Conservation (phyloP, 2,797 vertebrate genomes). For the Platyrinchus mystaceus region DNA sequence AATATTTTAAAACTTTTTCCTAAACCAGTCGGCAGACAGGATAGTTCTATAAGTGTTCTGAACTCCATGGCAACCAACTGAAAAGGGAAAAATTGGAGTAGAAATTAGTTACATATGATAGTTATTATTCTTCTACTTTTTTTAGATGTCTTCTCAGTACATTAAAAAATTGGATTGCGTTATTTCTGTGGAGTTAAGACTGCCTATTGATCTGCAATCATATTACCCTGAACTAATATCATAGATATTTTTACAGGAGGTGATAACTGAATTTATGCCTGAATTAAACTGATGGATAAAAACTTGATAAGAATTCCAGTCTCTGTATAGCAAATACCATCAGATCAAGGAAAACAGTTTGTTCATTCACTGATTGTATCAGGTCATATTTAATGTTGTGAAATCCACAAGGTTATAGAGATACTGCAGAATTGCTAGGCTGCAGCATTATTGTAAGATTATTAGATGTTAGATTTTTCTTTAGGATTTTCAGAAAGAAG, state of each 20-base stretch:
- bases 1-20: not conserved
- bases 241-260: conserved; percentile 24
- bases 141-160: not conserved
- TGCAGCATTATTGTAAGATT: not conserved
- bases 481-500: not conserved
- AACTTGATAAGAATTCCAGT: conserved; percentile 9
- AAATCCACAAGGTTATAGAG: conserved; percentile 3
- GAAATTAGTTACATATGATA: not conserved
- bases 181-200: conserved; percentile 20
- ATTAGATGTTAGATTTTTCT: not conserved
- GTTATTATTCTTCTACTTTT: not conserved
- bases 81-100: not conserved
- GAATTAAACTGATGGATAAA: conserved; percentile 36
- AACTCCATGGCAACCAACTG: not conserved
- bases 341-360: conserved; percentile 7
- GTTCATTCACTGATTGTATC: conserved; percentile 32
- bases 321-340: not conserved
- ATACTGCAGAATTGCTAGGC: not conserved
- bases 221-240: conserved; percentile 17
- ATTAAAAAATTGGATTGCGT: not conserved
- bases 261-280: conserved; percentile 22
- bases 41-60: not conserved
- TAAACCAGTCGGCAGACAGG: not conserved
- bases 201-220: not conserved
- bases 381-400: conserved; percentile 10